Evolutionary conservation across 2,113 vertebrate genomes (phyloP).

Genomic region (Ranitomeya imitator): DNA sequence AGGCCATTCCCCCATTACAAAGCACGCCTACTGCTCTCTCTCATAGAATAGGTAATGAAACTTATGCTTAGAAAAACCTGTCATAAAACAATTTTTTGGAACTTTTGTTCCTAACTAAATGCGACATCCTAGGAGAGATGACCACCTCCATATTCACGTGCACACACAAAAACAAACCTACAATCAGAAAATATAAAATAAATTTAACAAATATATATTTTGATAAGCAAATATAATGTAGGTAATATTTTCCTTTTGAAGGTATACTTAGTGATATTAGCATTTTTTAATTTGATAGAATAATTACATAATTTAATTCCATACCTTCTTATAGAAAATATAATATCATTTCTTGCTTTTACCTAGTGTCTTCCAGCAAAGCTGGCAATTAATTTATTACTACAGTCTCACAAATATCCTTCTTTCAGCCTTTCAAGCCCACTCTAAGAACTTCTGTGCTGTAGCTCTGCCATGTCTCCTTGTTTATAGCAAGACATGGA

Average conservation of each 20-base stretch:
- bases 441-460: neutral
- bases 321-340: neutral
- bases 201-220: too few relatives aligned
- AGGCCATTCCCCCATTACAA: too few relatives aligned
- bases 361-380: neutral
- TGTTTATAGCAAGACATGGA: conserved; percentile 24
- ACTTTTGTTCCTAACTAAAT: too few relatives aligned
- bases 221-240: too few relatives aligned
- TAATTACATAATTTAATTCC: neutral
- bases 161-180: too few relatives aligned
- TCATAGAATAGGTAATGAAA: too few relatives aligned
- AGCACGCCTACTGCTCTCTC: too few relatives aligned
- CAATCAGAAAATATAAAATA: too few relatives aligned
- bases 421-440: neutral
- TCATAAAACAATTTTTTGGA: too few relatives aligned
- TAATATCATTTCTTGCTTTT: neutral
- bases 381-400: neutral
- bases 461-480: conserved; percentile 3
- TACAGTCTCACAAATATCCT: neutral
- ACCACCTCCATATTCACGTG: too few relatives aligned
- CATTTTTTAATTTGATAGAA: neutral
- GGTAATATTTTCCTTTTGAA: neutral
- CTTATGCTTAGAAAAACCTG: too few relatives aligned
- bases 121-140: too few relatives aligned
- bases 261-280: neutral